A percentile compares a stretch with the other conserved stretches of the same genome.
These are phyloP conservation scores for Andrena camellia DNA, from an alignment of 2,888 invertebrate genomes.

Conservation along the genomic window DNA sequence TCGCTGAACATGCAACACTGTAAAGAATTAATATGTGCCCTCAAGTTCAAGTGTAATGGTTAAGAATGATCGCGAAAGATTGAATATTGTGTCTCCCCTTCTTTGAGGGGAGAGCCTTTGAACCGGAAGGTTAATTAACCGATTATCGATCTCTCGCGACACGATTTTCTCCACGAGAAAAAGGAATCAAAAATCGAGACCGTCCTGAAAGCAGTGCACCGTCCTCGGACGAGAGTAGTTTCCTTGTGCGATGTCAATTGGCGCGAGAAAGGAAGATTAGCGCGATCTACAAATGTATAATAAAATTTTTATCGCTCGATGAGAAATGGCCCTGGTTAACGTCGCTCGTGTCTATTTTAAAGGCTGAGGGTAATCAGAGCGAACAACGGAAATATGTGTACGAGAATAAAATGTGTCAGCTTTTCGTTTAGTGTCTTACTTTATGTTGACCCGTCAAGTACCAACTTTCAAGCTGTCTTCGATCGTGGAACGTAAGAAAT, in stretches of 20 bases:
- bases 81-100: too few relatives aligned
- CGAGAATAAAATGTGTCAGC: constrained; percentile 66
- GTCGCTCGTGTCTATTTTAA: not conserved
- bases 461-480: not conserved
- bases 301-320: too few relatives aligned
- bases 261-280: too few relatives aligned
- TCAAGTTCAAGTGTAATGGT: too few relatives aligned
- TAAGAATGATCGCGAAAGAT: too few relatives aligned
- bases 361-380: not conserved
- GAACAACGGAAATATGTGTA: constrained; percentile 1
- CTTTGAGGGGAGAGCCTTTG: too few relatives aligned
- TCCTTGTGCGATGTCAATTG: not conserved
- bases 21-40: too few relatives aligned
- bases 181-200: constrained; percentile 1
- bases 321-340: too few relatives aligned
- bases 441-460: constrained; percentile 38
- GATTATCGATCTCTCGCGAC: not conserved
- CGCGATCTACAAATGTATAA: too few relatives aligned
- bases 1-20: too few relatives aligned
- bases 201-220: constrained; percentile 38
- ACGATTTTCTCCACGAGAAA: not conserved
- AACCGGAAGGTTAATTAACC: too few relatives aligned
- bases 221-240: constrained; percentile 11
- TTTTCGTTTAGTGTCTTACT: constrained; percentile 52
- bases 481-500: too few relatives aligned